These are phyloP conservation scores for Piezodorus guildinii DNA, from an alignment of 1,140 invertebrate species.

Conservation along the genomic window DNA sequence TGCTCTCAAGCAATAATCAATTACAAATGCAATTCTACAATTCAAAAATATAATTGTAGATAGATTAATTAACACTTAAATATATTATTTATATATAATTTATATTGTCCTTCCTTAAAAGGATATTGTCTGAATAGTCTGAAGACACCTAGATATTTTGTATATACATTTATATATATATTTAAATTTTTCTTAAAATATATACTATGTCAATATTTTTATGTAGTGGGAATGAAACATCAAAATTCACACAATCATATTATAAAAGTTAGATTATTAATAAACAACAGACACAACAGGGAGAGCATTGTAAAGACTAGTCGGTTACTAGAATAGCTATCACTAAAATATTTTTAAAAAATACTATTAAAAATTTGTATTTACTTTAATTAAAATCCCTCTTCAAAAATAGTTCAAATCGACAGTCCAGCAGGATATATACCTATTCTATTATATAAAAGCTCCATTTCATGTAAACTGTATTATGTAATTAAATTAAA, in stretches of 20 bases:
- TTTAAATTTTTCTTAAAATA: conserved; percentile 1
- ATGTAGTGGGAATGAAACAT: conserved; percentile 11
- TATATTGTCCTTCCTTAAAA: conserved; percentile 21
- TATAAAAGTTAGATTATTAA: background rate
- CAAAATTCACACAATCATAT: conserved; percentile 16
- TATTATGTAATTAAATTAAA: too few relatives aligned
- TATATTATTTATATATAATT: conserved; percentile 17
- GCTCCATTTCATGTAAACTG: too few relatives aligned
- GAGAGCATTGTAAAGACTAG: conserved; percentile 11
- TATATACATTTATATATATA: background rate
- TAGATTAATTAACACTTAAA: conserved; percentile 13
- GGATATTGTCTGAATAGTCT: conserved; percentile 21
- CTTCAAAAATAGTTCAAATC: too few relatives aligned
- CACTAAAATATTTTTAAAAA: background rate
- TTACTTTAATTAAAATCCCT: too few relatives aligned
- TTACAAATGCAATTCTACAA: conserved; percentile 14
- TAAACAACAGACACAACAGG: conserved; percentile 2
- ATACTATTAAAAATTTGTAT: background rate
- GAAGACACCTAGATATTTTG: conserved; percentile 15
- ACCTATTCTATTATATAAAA: too few relatives aligned
- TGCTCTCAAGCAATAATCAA: background rate
- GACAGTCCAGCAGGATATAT: too few relatives aligned
- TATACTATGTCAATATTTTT: conserved; percentile 13
- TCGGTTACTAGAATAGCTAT: background rate
- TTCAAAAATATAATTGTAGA: conserved; percentile 18